Conservation (phyloP, 2,797 vertebrate genomes). For the Dallia pectoralis region DNA sequence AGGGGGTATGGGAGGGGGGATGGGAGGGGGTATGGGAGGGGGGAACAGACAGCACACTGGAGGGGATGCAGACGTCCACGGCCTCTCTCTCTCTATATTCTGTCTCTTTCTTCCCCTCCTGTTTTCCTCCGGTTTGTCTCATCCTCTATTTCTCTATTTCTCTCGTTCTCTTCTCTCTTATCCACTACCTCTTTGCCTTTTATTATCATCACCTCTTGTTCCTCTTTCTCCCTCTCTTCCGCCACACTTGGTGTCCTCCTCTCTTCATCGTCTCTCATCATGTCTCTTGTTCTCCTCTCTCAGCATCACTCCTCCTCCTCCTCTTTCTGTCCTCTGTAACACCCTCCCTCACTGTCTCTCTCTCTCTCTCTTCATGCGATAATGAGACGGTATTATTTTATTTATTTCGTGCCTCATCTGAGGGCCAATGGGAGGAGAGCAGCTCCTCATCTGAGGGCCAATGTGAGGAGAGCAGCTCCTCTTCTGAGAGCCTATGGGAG, state of each 20-base stretch:
- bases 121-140: neutral
- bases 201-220: neutral
- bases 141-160: neutral
- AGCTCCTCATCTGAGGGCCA: too few relatives aligned
- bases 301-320: neutral
- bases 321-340: neutral
- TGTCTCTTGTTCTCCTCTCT: neutral
- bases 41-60: neutral
- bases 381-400: slow-evolving; percentile 53
- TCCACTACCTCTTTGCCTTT: too few relatives aligned
- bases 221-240: neutral
- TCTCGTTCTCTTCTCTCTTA: neutral
- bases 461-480: too few relatives aligned
- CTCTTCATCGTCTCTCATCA: slow-evolving; percentile 22
- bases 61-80: slow-evolving; percentile 42
- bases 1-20: neutral
- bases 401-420: slow-evolving; percentile 55
- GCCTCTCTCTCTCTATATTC: slow-evolving; percentile 26
- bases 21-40: neutral
- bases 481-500: too few relatives aligned
- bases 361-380: neutral
- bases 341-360: neutral
- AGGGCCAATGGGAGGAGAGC: too few relatives aligned
- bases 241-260: too few relatives aligned
- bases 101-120: neutral